These are phyloP conservation scores for Eptesicus fuscus DNA, from an alignment of 2,113 vertebrate genomes.

Conservation along the genomic window DNA sequence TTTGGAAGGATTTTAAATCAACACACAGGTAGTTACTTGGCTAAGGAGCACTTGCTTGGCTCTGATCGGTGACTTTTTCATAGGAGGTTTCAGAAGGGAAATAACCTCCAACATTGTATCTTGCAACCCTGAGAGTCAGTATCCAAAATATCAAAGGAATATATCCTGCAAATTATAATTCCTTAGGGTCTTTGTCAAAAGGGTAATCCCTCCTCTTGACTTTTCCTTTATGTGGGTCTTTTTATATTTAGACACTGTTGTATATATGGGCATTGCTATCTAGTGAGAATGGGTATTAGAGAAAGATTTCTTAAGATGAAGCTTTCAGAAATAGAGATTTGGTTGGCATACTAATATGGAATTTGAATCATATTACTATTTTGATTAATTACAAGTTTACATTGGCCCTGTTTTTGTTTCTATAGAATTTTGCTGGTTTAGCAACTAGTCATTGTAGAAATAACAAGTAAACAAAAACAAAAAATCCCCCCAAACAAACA, in stretches of 20 bases:
- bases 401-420: neutral
- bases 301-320: neutral
- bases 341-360: neutral
- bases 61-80: neutral
- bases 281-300: neutral
- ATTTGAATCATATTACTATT: neutral
- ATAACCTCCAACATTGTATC: neutral
- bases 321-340: neutral
- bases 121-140: neutral
- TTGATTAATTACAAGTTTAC: neutral
- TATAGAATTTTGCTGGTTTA: neutral
- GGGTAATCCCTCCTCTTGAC: neutral
- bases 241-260: neutral
- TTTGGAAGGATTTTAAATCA: constrained; percentile 52
- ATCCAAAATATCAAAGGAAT: neutral
- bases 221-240: neutral
- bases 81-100: neutral
- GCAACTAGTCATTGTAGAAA: neutral
- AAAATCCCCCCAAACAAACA: neutral
- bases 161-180: neutral
- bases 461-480: neutral
- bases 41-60: neutral
- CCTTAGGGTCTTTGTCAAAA: neutral
- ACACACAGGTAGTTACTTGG: neutral
- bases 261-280: neutral